Conservation (phyloP, 2,113 vertebrate genomes). For the Ibidorhyncha struthersii region DNA sequence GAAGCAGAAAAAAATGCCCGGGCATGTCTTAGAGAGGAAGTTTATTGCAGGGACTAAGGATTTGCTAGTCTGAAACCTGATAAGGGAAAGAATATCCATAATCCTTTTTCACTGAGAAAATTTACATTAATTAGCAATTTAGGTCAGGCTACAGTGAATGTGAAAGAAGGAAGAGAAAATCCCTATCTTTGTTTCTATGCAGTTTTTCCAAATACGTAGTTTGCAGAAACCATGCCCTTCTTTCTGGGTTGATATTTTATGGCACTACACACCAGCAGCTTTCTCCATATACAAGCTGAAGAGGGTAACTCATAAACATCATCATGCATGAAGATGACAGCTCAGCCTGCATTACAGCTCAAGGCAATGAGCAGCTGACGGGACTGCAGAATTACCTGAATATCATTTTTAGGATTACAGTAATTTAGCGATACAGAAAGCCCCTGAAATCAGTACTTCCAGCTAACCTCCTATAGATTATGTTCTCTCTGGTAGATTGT, state of each 20-base stretch:
- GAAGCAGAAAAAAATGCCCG: neutral
- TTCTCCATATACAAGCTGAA: neutral
- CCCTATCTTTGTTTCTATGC: neutral
- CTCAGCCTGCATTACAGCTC: neutral
- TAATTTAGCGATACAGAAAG: conserved; percentile 4
- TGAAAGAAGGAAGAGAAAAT: neutral
- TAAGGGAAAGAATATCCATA: conserved; percentile 44
- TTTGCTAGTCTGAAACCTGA: conserved; percentile 37
- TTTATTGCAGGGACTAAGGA: conserved; percentile 38
- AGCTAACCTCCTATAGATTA: neutral
- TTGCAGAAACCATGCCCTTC: neutral
- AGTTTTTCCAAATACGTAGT: neutral
- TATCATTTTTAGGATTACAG: neutral
- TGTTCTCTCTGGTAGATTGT: neutral
- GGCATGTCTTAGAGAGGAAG: neutral
- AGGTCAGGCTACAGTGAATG: neutral
- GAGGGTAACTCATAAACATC: neutral
- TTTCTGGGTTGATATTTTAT: neutral
- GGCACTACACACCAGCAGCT: neutral
- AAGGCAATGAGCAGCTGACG: neutral
- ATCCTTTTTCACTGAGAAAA: conserved; percentile 45
- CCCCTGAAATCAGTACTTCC: neutral
- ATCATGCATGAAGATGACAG: neutral
- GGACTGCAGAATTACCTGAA: conserved; percentile 11
- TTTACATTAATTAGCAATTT: conserved; percentile 66